These are phyloP conservation scores for Mycalesis mineus DNA, from an alignment of 2,888 invertebrate genomes.

Conservation along the genomic window DNA sequence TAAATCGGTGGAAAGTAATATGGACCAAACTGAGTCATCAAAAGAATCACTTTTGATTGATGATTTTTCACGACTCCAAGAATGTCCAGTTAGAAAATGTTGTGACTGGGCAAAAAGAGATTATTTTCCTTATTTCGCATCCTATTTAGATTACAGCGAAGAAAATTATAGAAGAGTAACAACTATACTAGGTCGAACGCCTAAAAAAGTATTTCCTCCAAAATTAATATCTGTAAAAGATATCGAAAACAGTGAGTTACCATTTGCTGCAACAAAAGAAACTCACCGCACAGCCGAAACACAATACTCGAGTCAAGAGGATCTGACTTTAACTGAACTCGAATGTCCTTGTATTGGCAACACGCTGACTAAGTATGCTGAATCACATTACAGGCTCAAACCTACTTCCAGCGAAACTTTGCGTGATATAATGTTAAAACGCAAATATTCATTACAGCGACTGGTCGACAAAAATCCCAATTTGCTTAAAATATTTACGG, in stretches of 20 bases:
- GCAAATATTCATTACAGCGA: slow-evolving; percentile 47
- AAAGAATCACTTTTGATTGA: slow-evolving; percentile 49
- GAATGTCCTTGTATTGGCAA: slow-evolving; percentile 46
- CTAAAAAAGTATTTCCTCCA: slow-evolving; percentile 30
- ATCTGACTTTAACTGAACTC: slow-evolving; percentile 35
- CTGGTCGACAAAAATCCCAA: slow-evolving; percentile 52
- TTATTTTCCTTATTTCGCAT: slow-evolving; percentile 47
- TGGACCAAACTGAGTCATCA: slow-evolving; percentile 37
- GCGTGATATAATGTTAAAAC: slow-evolving; percentile 39
- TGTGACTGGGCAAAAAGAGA: slow-evolving; percentile 28
- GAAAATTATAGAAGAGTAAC: slow-evolving; percentile 53
- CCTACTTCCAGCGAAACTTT: slow-evolving; percentile 33
- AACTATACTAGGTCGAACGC: slow-evolving; percentile 40
- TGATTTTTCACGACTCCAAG: slow-evolving; percentile 38
- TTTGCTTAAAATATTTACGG: slow-evolving; percentile 58
- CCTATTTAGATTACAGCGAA: slow-evolving; percentile 59
- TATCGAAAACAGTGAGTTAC: slow-evolving; percentile 44
- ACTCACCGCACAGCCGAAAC: slow-evolving; percentile 47
- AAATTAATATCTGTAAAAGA: slow-evolving; percentile 41
- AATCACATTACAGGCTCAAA: slow-evolving; percentile 23
- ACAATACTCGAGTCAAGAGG: slow-evolving; percentile 63
- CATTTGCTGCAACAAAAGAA: slow-evolving; percentile 54
- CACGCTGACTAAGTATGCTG: slow-evolving; percentile 12
- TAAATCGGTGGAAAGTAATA: slow-evolving; percentile 27
- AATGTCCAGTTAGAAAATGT: slow-evolving; percentile 32